Evolutionary conservation across 1,140 invertebrate genomes (phyloP), one percentile per base, ranked within the genome.

Genomic region (Dendroctonus valens): DNA sequence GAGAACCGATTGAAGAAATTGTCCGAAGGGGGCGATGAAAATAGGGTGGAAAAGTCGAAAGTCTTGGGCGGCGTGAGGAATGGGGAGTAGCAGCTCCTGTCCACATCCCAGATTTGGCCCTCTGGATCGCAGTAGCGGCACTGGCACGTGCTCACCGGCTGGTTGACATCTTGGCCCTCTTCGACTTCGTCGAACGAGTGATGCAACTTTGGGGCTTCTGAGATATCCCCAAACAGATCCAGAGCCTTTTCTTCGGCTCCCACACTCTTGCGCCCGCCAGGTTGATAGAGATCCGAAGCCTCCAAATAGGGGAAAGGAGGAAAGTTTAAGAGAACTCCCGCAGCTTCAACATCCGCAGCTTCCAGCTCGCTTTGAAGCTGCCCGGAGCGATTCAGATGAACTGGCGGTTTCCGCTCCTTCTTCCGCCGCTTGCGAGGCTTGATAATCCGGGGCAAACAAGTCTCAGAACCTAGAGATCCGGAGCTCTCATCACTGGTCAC

Each of bases 401-500:
- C 81, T 4, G 78, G 81, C 15, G 88, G 87, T 76, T 92, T 92
- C 58, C 91, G 83, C 73, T 93, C 92, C 78, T 94, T 94, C 85
- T 94, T 95, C 73, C 91, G 85, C 14, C 92, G 83, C 76, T 95
- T 95, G 8, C 92, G 80, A 0, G 91, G 92, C 77, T 94, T 95
- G 73, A 94, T 94, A 55, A 94, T 92, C 50, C 92, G 82, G 26
- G 92, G 92, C 70, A 94, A 77, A 78, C 89, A 90, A 60, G 87
- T 90, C 71, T 92, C 91, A 2, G 88, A 90, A 70, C 86, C 85
- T 48, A 83, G 82, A 6, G 87, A 87, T 8, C 84, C 85, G 62
- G 86, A 89, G 78, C 88, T 90, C 78, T 91, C 89, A 75, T 91
- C 89, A 76, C 88, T 90, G 11, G 87, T 84, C 60, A 89, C 86